phyloP scores from a whole-genome alignment of 2,113 vertebrate species.

The Calcarius ornatus region DNA sequence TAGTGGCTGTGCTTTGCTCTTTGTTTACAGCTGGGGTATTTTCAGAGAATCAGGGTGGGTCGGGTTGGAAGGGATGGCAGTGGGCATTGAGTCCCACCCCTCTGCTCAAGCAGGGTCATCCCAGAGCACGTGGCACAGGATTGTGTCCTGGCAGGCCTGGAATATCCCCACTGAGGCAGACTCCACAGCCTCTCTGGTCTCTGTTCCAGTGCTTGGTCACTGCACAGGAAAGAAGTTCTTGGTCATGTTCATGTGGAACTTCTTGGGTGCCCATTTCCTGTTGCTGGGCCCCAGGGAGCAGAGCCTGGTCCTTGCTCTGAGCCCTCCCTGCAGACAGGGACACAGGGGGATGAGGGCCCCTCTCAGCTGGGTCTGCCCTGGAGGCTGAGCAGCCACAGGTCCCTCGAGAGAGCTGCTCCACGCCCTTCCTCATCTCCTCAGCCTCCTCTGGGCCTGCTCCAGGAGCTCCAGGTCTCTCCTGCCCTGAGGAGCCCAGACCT shows the following conservation, averaged over 20 bases:
- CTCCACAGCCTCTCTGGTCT: neutral
- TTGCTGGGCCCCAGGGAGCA: neutral
- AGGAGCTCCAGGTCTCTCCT: neutral
- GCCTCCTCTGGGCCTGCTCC: neutral
- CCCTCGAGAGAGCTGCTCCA: neutral
- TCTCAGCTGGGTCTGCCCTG: neutral
- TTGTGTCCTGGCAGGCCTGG: neutral
- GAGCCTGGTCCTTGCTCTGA: neutral
- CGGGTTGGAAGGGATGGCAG: neutral
- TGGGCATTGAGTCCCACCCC: neutral
- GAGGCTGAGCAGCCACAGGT: neutral
- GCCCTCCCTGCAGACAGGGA: neutral
- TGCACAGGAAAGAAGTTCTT: neutral
- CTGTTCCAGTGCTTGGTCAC: neutral
- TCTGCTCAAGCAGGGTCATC: neutral
- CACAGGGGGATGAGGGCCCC: neutral
- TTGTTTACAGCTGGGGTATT: neutral
- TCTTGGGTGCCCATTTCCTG: neutral
- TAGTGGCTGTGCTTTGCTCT: neutral
- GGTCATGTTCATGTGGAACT: accelerated
- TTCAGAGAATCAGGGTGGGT: neutral
- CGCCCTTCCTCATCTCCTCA: neutral
- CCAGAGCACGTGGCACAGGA: neutral
- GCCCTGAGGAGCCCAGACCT: neutral
- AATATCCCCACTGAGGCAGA: neutral